Evolutionary conservation across 2,888 invertebrate species (phyloP).

Genomic region (Drosophila colorata): DNA sequence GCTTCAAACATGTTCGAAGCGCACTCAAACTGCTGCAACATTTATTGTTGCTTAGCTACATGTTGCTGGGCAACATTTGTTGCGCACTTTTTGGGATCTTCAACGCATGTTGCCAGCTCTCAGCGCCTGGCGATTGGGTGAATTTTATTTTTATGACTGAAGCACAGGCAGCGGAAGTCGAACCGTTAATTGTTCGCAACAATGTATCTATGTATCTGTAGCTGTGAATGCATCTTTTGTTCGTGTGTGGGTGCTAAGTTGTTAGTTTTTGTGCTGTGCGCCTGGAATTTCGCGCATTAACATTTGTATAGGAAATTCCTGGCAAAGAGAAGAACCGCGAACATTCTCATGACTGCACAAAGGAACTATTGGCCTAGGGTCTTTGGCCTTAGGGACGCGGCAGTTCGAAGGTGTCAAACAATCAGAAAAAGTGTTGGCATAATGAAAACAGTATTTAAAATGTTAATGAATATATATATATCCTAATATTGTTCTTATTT

Average conservation of each 20-base stretch:
- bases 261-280: slow-evolving; percentile 26
- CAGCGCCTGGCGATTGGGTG: background rate
- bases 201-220: slow-evolving; percentile 32
- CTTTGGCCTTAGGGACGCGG: slow-evolving; percentile 40
- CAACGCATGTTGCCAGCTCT: slow-evolving; percentile 14
- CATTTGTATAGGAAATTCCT: slow-evolving; percentile 57
- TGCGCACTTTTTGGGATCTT: background rate
- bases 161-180: slow-evolving; percentile 5
- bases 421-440: background rate
- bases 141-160: slow-evolving; percentile 29
- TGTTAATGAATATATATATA: background rate
- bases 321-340: slow-evolving; percentile 23
- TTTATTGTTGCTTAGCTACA: slow-evolving; percentile 23
- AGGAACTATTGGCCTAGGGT: slow-evolving; percentile 31
- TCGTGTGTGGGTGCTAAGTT: slow-evolving; percentile 67
- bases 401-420: slow-evolving; percentile 51
- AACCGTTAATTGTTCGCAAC: slow-evolving; percentile 57
- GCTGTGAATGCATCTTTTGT: background rate
- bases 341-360: slow-evolving; percentile 42
- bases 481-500: no score
- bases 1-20: slow-evolving; percentile 41
- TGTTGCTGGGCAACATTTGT: slow-evolving; percentile 52
- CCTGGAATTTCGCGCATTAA: slow-evolving; percentile 75
- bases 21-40: slow-evolving; percentile 24
- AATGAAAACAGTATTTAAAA: background rate